Evolutionary conservation across 2,888 invertebrate species (phyloP).

Genomic region (Clunio marinus): DNA sequence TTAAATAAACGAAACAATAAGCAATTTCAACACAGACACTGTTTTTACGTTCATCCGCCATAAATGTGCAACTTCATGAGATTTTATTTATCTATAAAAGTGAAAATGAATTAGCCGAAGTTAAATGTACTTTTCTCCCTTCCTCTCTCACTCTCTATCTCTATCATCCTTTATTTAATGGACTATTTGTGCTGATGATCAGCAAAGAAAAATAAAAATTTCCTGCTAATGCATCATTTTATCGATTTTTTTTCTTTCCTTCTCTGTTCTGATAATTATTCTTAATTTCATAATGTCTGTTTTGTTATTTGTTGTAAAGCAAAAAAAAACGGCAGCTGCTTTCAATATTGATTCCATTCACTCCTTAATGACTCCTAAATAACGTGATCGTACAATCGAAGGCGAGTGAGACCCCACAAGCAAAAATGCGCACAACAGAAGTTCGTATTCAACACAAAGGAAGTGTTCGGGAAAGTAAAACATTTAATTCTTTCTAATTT

Average conservation of each 20-base stretch:
- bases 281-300: slow-evolving; percentile 31
- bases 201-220: neutral
- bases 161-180: no score
- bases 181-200: neutral
- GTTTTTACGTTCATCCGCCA: neutral
- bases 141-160: neutral
- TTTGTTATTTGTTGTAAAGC: slow-evolving; percentile 11
- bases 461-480: neutral
- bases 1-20: neutral
- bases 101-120: neutral
- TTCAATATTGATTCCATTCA: slow-evolving; percentile 2
- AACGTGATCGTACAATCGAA: neutral
- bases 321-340: slow-evolving; percentile 19
- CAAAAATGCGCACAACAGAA: neutral
- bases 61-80: slow-evolving; percentile 5
- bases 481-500: no score
- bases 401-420: slow-evolving; percentile 3
- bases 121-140: neutral
- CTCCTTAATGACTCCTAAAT: neutral
- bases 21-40: neutral
- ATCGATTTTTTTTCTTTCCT: neutral
- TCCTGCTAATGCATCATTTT: slow-evolving; percentile 20
- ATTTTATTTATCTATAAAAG: slow-evolving; percentile 9
- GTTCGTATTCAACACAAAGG: neutral
- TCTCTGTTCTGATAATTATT: neutral